Conservation (phyloP, 2,888 invertebrate species). For the Epinotia ramella region DNA sequence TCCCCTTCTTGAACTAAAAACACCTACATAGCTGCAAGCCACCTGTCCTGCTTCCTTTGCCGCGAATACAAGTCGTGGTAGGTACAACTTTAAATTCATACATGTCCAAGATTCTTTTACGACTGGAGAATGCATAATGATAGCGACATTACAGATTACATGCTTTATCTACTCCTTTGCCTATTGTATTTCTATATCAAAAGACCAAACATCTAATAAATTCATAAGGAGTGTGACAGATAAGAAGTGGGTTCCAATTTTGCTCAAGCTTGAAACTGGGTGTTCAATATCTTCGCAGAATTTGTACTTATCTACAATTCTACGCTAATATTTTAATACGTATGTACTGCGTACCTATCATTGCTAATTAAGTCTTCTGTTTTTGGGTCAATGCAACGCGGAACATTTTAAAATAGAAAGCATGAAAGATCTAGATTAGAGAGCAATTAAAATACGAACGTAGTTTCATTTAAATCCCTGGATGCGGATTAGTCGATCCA, state of each 20-base stretch:
- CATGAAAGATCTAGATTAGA: constrained; percentile 38
- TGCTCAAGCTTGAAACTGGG: no score
- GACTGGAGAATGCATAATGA: no score
- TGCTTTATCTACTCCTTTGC: no score
- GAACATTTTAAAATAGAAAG: constrained; percentile 35
- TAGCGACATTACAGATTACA: no score
- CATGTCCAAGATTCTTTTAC: no score
- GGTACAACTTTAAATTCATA: no score
- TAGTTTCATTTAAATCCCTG: constrained; percentile 37
- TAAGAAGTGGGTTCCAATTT: neutral
- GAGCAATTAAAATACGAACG: constrained; percentile 38
- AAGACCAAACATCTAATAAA: neutral
- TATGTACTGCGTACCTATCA: neutral
- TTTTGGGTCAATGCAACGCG: constrained; percentile 9
- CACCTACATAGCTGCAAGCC: no score
- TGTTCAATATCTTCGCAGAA: no score
- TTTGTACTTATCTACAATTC: neutral
- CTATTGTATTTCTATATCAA: neutral
- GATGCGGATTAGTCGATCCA: constrained; percentile 35
- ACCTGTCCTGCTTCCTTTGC: no score
- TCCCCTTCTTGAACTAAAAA: no score
- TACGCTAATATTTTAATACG: neutral
- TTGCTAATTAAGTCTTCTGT: neutral
- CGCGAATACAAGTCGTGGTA: no score
- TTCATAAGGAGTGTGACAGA: neutral